A percentile compares a stretch with the other conserved stretches of the same genome.
Evolutionary conservation across 2,888 invertebrate genomes (phyloP).

Genomic region (Tetranychus piercei): DNA sequence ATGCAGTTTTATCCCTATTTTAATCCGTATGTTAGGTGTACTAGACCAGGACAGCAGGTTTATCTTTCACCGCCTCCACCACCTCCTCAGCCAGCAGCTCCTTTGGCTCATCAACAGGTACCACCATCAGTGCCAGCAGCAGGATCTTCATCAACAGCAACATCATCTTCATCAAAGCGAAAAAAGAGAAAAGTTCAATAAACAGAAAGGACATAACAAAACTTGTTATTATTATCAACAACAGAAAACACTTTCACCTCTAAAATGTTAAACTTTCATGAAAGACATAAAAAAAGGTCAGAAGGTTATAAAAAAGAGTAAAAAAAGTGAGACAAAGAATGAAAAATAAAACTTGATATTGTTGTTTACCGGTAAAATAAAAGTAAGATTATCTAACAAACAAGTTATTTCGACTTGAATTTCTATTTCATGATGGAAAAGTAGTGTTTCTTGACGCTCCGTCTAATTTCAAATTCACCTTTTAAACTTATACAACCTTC

Average conservation of each 20-base stretch:
- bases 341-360: background rate
- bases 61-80: background rate
- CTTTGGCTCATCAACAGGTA: background rate
- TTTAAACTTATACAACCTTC: background rate
- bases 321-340: background rate
- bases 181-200: too few relatives aligned
- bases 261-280: background rate
- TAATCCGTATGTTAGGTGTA: background rate
- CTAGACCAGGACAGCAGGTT: background rate
- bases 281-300: background rate
- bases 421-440: background rate
- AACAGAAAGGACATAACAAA: too few relatives aligned
- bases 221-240: background rate
- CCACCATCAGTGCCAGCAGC: background rate
- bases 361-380: background rate
- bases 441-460: background rate
- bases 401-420: background rate
- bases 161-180: background rate
- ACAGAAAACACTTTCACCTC: background rate
- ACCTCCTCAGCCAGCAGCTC: background rate
- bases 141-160: background rate
- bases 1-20: background rate
- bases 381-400: background rate
- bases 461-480: background rate
- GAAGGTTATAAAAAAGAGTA: background rate